Base-by-base conservation (phyloP, 2,113 vertebrate genomes). In the Tragelaphus strepsiceros region DNA sequence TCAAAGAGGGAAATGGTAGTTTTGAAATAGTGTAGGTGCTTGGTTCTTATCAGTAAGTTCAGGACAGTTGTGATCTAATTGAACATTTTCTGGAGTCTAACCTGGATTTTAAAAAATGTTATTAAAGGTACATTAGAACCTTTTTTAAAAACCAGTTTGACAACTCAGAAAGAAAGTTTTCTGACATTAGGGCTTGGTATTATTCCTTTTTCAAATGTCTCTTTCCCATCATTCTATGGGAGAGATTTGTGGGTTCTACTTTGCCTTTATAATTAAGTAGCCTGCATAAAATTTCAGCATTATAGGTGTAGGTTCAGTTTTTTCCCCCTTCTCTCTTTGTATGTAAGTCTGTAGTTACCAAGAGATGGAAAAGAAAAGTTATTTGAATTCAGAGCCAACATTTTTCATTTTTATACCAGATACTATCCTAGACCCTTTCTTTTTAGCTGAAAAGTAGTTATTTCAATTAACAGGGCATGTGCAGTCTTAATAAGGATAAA, bases 361-460 rank as follows among this genome's bases (percentile, higher is more conserved):
- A 62, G 62, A 95, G 51, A 86, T 51, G 85, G 58, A 30, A 6
- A 14, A 30, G 46, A 53, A 49, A 88, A 67, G 74, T 88, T 81
- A 64, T 39, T 91, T 96, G 28, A 77, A 71, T 96, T 91, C 8
- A 94, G 15, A 80, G 89, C 14, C 28, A 96, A 10, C 13, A 53
- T 94, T 94, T 93, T 97, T 91, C 62, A 88, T 62, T 3, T 92
- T 96, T 95, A 3, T 93, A 53, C 28, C 12, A 89, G 88, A 19
- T 92, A 14, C 15, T 83, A 26, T 56, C n/a, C 24, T 89, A 26
- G 35, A 46, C 51, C 77, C 15, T 80, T 74, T 86, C 82, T 58
- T 49, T 17, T 58, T 88, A 83, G 56, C 5, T 82, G 28, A 80
- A 61, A 87, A 95, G 74, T 61, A 58, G 43, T 92, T 28, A 53